Conservation (phyloP, 2,113 vertebrate species). For the Dendrocopos noguchii region DNA sequence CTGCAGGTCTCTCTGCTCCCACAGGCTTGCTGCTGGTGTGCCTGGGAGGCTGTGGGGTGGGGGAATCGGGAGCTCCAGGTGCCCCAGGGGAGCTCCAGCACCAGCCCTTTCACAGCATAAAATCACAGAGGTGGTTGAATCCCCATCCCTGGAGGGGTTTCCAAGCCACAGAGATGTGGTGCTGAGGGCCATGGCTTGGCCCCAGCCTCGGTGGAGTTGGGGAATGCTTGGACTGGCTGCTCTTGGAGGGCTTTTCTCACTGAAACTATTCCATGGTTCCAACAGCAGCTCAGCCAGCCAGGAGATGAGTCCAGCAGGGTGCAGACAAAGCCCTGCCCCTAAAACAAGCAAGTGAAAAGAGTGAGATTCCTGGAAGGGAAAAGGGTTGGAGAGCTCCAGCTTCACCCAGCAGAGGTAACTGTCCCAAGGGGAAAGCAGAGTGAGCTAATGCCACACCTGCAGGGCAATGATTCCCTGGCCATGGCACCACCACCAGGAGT, state of each 20-base stretch:
- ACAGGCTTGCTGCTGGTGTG: fast-evolving
- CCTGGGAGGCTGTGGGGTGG: background rate
- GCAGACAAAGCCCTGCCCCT: background rate
- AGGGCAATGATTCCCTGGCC: background rate
- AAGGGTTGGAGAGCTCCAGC: background rate
- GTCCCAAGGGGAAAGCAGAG: fast-evolving
- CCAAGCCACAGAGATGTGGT: too few relatives aligned
- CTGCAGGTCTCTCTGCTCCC: background rate
- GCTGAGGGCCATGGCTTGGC: too few relatives aligned
- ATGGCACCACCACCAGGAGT: fast-evolving
- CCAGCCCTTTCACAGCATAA: too few relatives aligned
- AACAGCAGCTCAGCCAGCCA: background rate
- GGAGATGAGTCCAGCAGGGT: fast-evolving
- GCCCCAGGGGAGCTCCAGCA: too few relatives aligned
- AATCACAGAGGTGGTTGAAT: too few relatives aligned
- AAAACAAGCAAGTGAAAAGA: fast-evolving
- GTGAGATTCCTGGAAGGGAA: background rate
- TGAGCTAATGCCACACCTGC: fast-evolving
- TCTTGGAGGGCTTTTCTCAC: too few relatives aligned
- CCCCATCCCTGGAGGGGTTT: too few relatives aligned
- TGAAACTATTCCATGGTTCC: too few relatives aligned
- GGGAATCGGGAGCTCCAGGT: background rate
- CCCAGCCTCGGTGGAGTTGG: too few relatives aligned
- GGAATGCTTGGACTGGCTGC: too few relatives aligned
- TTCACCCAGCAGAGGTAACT: fast-evolving